Evolutionary conservation across 2,797 vertebrate genomes (phyloP).

Genomic region (Malurus splendens): DNA sequence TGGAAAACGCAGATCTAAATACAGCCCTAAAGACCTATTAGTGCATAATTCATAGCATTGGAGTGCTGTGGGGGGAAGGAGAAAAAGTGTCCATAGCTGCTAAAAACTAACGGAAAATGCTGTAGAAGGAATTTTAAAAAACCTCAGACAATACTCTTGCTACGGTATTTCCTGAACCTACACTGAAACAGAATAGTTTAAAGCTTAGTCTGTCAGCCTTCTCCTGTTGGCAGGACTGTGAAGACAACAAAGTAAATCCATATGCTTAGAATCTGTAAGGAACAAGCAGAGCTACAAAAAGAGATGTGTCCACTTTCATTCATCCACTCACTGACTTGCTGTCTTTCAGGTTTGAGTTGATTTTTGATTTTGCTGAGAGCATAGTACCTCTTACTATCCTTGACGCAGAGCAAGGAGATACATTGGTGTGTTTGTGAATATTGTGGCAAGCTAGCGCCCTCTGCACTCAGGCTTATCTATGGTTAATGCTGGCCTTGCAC

Average conservation of each 20-base stretch:
- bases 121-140: not conserved
- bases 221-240: slow-evolving; percentile 11
- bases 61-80: not conserved
- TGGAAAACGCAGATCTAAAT: slow-evolving; percentile 31
- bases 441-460: not conserved
- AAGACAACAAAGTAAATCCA: slow-evolving; percentile 30
- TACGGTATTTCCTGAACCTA: slow-evolving; percentile 1
- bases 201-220: not conserved
- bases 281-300: not conserved
- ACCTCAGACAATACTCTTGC: not conserved
- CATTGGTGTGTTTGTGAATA: not conserved
- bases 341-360: not conserved
- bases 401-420: not conserved
- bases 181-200: not conserved
- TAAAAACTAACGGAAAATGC: not conserved
- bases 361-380: not conserved
- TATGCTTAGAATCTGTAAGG: not conserved
- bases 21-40: not conserved
- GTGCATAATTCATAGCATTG: not conserved
- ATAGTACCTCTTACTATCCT: not conserved
- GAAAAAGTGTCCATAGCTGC: not conserved
- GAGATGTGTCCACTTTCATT: not conserved
- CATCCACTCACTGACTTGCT: not conserved
- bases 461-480: not conserved
- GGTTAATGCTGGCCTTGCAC: not conserved